These are phyloP conservation scores for Anodontia alba DNA, from an alignment of 2,888 invertebrate genomes.

Conservation along the genomic window DNA sequence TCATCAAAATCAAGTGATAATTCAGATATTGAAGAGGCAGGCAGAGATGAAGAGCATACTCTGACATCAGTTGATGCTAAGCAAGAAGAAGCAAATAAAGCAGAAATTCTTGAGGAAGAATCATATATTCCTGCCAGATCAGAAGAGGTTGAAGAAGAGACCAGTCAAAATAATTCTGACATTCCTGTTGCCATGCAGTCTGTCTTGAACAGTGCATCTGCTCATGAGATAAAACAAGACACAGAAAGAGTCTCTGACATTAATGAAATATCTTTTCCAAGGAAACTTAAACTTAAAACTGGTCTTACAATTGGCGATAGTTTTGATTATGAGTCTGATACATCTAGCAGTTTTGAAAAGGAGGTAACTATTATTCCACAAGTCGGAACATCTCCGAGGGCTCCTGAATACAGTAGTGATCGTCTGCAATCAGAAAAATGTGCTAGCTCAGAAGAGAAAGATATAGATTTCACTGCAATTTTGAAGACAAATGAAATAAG, in stretches of 20 bases:
- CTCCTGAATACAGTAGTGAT: background rate
- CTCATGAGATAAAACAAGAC: background rate
- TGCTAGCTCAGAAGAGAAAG: too few relatives aligned
- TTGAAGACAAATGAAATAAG: too few relatives aligned
- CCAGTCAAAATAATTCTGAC: background rate
- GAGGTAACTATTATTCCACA: background rate
- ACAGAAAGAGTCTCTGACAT: background rate
- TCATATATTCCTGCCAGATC: background rate
- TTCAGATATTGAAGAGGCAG: background rate
- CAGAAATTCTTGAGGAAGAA: background rate
- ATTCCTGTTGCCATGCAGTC: too few relatives aligned
- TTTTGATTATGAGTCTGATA: constrained; percentile 12
- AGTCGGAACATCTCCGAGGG: background rate
- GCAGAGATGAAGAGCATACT: background rate
- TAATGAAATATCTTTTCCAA: background rate
- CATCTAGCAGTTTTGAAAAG: background rate
- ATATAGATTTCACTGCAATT: too few relatives aligned
- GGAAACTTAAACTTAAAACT: background rate
- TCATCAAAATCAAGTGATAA: background rate
- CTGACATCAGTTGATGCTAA: background rate
- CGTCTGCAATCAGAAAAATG: too few relatives aligned
- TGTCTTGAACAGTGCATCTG: background rate
- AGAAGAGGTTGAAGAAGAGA: background rate
- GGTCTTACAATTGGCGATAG: constrained; percentile 11
- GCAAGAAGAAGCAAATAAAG: background rate